Evolutionary conservation across 2,113 vertebrate genomes (phyloP).

Genomic region (Cacatua alba): DNA sequence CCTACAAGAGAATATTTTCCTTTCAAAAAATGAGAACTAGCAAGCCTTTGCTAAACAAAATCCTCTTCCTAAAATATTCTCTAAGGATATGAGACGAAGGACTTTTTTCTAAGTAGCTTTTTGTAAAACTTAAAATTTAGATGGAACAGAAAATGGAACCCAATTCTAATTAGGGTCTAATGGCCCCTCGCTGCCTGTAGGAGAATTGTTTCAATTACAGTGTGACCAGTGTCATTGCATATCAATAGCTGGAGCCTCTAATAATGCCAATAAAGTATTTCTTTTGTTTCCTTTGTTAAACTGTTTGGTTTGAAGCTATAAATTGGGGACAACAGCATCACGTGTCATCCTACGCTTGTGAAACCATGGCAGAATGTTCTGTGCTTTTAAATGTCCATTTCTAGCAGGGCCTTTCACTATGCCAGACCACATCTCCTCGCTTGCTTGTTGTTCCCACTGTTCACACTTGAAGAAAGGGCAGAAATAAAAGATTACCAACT

Average conservation of each 20-base stretch:
- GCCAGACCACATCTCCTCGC: not conserved
- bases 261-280: constrained; percentile 30
- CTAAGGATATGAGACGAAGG: not conserved
- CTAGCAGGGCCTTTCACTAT: not conserved
- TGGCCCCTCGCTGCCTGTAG: not conserved
- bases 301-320: constrained; percentile 53
- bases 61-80: constrained; percentile 46
- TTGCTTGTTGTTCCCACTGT: not conserved
- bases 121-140: constrained; percentile 47
- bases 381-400: not conserved
- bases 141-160: constrained; percentile 51
- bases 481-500: constrained; percentile 28
- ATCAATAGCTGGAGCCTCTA: constrained; percentile 41
- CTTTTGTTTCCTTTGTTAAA: constrained; percentile 49
- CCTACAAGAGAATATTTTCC: constrained; percentile 15
- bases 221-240: constrained; percentile 30
- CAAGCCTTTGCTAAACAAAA: not conserved
- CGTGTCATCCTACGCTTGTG: not conserved
- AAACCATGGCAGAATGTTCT: not conserved
- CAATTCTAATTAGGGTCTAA: constrained; percentile 35
- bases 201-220: constrained; percentile 33
- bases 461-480: not conserved
- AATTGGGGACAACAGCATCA: not conserved
- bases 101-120: not conserved
- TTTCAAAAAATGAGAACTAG: constrained; percentile 49